phyloP scores from a whole-genome alignment of 2,797 vertebrate genomes.

The Caiman crocodilus region DNA sequence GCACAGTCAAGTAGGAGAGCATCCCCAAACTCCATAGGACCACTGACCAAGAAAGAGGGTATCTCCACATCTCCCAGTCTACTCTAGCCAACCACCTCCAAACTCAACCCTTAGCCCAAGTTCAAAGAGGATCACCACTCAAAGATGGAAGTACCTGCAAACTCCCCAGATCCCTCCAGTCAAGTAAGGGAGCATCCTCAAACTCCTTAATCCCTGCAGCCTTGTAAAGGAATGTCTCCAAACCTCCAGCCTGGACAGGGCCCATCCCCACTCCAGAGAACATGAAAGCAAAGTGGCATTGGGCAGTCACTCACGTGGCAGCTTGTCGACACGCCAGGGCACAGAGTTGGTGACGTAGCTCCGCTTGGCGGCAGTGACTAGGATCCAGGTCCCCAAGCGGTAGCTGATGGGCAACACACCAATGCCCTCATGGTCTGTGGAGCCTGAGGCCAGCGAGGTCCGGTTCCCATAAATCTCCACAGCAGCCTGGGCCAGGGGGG shows the following conservation, averaged over 20 bases:
- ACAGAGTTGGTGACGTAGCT: constrained; percentile 95
- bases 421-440: constrained; percentile 85
- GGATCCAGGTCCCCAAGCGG: constrained; percentile 91
- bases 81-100: too few relatives aligned
- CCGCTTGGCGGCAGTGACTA: constrained; percentile 90
- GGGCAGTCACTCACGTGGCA: constrained; percentile 88
- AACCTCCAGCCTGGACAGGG: too few relatives aligned
- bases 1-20: background rate
- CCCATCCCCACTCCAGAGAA: background rate
- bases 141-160: background rate
- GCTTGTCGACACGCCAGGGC: constrained; percentile 93
- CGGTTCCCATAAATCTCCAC: constrained; percentile 92
- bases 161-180: background rate
- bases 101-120: too few relatives aligned
- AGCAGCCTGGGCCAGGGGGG: constrained; percentile 86
- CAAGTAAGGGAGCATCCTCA: background rate
- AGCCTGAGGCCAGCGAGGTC: constrained; percentile 85
- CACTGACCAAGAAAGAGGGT: background rate
- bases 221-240: background rate
- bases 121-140: too few relatives aligned
- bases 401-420: constrained; percentile 89
- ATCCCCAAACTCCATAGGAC: background rate
- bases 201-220: background rate
- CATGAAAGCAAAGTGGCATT: background rate
- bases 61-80: background rate